phyloP scores from a whole-genome alignment of 2,797 vertebrate genomes.

The Poecile montanus region DNA sequence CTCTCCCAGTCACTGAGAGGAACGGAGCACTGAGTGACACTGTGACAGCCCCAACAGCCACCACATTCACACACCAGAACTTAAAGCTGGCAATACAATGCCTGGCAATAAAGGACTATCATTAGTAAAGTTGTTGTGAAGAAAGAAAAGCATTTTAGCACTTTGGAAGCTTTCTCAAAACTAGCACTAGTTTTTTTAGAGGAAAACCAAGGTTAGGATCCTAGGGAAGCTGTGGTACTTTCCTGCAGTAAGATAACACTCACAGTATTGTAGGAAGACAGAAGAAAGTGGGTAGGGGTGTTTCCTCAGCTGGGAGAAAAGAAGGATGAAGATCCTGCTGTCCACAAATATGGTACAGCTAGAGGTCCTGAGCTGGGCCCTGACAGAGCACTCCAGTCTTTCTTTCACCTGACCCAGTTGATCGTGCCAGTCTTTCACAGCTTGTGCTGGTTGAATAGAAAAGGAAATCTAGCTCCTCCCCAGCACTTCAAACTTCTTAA shows the following conservation, averaged over 20 bases:
- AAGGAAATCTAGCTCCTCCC: not conserved
- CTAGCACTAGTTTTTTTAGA: not conserved
- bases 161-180: not conserved
- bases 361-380: not conserved
- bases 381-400: not conserved
- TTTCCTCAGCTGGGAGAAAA: not conserved
- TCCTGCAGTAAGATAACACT: not conserved
- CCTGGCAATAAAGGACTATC: not conserved
- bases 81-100: not conserved
- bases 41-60: not conserved
- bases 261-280: accelerated
- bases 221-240: not conserved
- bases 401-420: not conserved
- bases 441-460: not conserved
- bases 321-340: not conserved
- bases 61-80: not conserved
- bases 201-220: not conserved
- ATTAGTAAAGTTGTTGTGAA: not conserved
- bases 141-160: not conserved
- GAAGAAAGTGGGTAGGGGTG: not conserved
- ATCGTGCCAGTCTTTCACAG: not conserved
- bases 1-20: not conserved
- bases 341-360: not conserved
- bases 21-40: not conserved
- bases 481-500: not conserved